Base-by-base conservation (phyloP, 2,888 invertebrate genomes). In the Mesorhabditis spiculigera region DNA sequence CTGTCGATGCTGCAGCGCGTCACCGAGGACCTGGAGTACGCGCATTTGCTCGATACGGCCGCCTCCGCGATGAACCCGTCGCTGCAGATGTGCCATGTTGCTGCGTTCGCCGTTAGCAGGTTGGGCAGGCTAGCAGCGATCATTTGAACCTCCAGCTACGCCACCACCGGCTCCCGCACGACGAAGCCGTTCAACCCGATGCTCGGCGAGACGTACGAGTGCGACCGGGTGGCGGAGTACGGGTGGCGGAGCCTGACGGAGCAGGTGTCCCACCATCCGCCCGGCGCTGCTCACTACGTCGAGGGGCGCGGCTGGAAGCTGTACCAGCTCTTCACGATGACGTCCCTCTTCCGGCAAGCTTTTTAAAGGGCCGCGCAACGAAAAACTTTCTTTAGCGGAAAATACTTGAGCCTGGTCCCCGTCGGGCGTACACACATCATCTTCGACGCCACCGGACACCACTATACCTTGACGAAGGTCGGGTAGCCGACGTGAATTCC, bases 241-340 rank as follows among this genome's bases (percentile, higher is more conserved):
- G 98, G 98, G 67, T 98, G 97, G 97, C 90, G 92, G 75, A 90
- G 92, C n/a, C 89, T 98, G 84, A 92, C 93, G 4, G 98, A 98
- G 88, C 96, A 97, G 90, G 61, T 44, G 61, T 96, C 95, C n/a
- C 98, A 98, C 89, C 98, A 98, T 89, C 98, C 98, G n/a, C 98
- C 98, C 8, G 94, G 95, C 90, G 92, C 95, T 77, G 97, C 98
- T 50, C 93, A 95, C 87, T 92, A 91, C 88, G 93, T 94, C 86
- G 95, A 96, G 88, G 95, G 95, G 42, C 88, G 89, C 76, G 91
- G 90, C 62, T 99, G 98, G 98, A 71, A 45, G 0, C 78, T 84
- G 81, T 81, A 77, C 94, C 97, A 98, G 88, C 98, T 98, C 89
- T 97, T 98, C 89, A 94, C 95, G 65, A 96, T 98, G 95, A 93